phyloP scores from a whole-genome alignment of 2,113 vertebrate species.

The Sapajus apella region DNA sequence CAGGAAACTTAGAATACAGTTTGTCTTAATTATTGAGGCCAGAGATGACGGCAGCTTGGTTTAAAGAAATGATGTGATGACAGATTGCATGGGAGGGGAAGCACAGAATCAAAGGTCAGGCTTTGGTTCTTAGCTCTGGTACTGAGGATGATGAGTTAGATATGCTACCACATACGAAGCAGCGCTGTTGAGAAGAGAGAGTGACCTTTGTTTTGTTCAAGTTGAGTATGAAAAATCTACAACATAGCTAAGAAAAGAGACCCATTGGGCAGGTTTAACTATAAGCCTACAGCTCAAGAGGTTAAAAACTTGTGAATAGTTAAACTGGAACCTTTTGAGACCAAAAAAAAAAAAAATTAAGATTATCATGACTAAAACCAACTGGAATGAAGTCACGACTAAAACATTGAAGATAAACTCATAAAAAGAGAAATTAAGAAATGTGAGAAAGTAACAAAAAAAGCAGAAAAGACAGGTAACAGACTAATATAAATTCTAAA shows the following conservation, averaged over 20 bases:
- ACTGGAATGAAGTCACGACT: neutral
- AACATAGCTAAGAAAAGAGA: neutral
- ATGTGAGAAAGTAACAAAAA: neutral
- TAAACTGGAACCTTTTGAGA: neutral
- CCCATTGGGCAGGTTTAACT: neutral
- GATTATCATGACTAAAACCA: neutral
- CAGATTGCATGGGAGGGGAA: neutral
- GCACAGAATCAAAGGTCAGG: neutral
- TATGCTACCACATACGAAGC: rapidly evolving
- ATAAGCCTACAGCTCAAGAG: neutral
- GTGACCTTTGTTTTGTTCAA: neutral
- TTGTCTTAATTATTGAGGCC: neutral
- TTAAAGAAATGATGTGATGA: rapidly evolving
- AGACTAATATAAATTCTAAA: neutral
- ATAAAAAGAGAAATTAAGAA: neutral
- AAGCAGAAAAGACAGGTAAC: neutral
- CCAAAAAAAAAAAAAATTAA: neutral
- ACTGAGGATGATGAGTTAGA: neutral
- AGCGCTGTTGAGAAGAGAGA: neutral
- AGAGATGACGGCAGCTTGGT: neutral
- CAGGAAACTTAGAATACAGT: neutral
- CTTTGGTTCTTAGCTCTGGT: neutral
- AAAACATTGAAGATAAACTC: neutral
- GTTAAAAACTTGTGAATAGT: neutral
- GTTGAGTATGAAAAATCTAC: neutral